These are phyloP conservation scores for Toxotes lorentzi DNA, from an alignment of 2,797 vertebrate species.

Conservation along the genomic window DNA sequence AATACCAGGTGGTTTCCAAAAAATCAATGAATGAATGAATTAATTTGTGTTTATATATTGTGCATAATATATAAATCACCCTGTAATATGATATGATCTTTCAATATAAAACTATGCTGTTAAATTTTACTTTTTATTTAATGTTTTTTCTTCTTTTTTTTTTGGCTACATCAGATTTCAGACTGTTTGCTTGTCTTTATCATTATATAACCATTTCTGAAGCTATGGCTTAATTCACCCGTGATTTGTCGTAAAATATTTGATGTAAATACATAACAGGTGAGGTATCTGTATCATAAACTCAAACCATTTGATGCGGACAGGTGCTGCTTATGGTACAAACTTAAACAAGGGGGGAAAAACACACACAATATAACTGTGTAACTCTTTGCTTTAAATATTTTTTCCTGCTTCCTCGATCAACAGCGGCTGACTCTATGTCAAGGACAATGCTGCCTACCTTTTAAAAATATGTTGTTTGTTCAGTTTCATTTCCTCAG, in stretches of 20 bases:
- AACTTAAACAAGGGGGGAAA: not conserved
- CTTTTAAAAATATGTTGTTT: not conserved
- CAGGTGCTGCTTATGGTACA: not conserved
- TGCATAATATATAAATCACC: no score
- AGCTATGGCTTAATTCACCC: no score
- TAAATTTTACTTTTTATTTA: no score
- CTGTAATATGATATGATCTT: no score
- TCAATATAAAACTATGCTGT: no score
- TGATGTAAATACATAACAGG: not conserved
- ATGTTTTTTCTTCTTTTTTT: no score
- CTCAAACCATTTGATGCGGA: not conserved
- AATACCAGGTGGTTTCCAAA: no score
- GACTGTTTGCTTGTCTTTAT: no score
- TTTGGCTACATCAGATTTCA: no score
- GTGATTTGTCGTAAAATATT: not conserved
- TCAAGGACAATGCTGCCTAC: not conserved
- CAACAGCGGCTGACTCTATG: not conserved
- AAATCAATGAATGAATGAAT: no score
- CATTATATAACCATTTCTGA: no score
- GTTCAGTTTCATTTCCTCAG: not conserved
- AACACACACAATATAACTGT: not conserved
- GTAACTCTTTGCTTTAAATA: not conserved
- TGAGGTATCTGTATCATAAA: conserved; percentile 8
- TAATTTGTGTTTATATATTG: no score
- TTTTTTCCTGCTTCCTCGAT: not conserved